Evolutionary conservation across 2,888 invertebrate genomes (phyloP), one percentile per base, ranked within the genome.

Genomic region (Graphium colonna): DNA sequence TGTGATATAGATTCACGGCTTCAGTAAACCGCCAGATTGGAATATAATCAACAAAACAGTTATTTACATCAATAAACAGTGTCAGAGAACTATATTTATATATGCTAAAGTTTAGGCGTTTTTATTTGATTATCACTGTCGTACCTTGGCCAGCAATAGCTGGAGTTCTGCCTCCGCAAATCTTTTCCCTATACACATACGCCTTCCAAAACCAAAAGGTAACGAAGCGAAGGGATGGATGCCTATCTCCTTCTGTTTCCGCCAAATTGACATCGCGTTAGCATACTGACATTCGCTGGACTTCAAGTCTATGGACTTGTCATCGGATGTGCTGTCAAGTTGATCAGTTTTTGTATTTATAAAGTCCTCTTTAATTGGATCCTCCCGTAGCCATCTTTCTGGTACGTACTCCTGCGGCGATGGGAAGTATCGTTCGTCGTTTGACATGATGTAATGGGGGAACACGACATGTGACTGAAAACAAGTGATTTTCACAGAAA

Each of bases 151-250:
- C 43, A 95, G 73, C 64, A 95, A 77, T 59, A 94, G 92, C 67
- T 94, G 93, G 64, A 96, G 79, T 79, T 96, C 95, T 46, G 93
- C 93, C 82, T 96, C 95, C 13, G 96, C 95, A 77, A 96, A 95
- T 68, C 96, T 87, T 65, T 94, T 92, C 45, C 96, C 96, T 65
- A 95, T 89, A 77, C 95, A 95, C 89, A 94, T 94, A 60, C 95
- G 89, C 52, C 94, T 90, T 1, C 95, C 95, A 73, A 93, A 94
- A 5, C 95, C 95, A 78, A 95, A 95, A 9, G 95, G 95, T 57
- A 95, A 86, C 48, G 93, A 92, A 0, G 94, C 93, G 73, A 94
- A 95, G 21, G 94, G 94, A 79, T 95, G 94, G 54, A 94, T 93
- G 43, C 89, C 89, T n/a, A 79, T 65, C 69, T 90, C 92, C 90